Evolutionary conservation across 1,140 invertebrate genomes (phyloP).

Genomic region (Drosophila kanapiae): DNA sequence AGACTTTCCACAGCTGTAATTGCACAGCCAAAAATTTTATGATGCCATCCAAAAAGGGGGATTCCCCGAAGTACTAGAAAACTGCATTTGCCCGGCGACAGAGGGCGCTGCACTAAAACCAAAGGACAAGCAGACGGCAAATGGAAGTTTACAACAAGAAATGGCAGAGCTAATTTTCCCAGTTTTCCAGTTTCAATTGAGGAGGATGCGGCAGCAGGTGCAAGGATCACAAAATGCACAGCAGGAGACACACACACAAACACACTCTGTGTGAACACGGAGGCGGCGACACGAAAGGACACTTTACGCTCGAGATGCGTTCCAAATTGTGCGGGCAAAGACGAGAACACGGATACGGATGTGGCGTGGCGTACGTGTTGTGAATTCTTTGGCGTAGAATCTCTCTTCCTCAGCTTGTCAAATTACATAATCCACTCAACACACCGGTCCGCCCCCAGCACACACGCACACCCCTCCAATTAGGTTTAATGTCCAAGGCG

Average conservation of each 20-base stretch:
- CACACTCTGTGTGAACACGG: slow-evolving; percentile 2
- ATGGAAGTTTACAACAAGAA: slow-evolving; percentile 74
- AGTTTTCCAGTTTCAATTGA: background rate
- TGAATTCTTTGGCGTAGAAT: slow-evolving; percentile 58
- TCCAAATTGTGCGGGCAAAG: slow-evolving; percentile 62
- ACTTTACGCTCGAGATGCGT: slow-evolving; percentile 79
- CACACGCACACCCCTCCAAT: slow-evolving; percentile 14
- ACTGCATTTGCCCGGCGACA: slow-evolving; percentile 77
- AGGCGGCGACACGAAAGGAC: slow-evolving; percentile 72
- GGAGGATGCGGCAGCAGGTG: slow-evolving; percentile 60
- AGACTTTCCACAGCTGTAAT: slow-evolving; percentile 69
- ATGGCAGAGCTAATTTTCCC: slow-evolving; percentile 64
- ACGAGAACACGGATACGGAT: slow-evolving; percentile 54
- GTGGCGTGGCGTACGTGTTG: slow-evolving; percentile 65
- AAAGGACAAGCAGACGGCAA: slow-evolving; percentile 55
- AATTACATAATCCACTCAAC: slow-evolving; percentile 61
- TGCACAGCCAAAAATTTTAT: slow-evolving; percentile 79
- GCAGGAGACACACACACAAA: background rate
- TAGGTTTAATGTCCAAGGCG: slow-evolving; percentile 57
- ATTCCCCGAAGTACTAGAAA: slow-evolving; percentile 69
- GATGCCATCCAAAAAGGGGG: slow-evolving; percentile 38
- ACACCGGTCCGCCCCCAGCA: slow-evolving; percentile 4
- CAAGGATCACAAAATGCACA: slow-evolving; percentile 73
- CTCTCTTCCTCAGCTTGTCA: slow-evolving; percentile 32
- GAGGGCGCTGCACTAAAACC: slow-evolving; percentile 74